phyloP scores from a whole-genome alignment of 2,113 vertebrate species.

The Mugil cephalus region DNA sequence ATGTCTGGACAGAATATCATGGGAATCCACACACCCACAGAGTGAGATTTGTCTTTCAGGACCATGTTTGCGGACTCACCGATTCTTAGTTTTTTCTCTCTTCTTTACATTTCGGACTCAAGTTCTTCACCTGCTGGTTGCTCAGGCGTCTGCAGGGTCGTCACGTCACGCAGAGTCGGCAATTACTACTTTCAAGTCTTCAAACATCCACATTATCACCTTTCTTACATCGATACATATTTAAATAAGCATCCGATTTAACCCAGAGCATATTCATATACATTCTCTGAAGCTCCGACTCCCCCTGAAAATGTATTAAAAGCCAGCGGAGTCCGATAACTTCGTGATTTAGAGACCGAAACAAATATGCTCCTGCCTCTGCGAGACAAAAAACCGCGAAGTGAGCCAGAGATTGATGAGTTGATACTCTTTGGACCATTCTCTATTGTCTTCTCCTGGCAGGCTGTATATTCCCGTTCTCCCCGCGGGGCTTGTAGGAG shows the following conservation, averaged over 20 bases:
- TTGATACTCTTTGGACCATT: conserved; percentile 59
- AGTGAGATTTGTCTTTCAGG: too few species aligned
- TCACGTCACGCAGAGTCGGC: too few species aligned
- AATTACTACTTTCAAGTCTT: too few species aligned
- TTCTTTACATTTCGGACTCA: too few species aligned
- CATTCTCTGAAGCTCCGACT: neutral
- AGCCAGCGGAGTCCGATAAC: conserved; percentile 33
- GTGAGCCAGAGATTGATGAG: conserved; percentile 68
- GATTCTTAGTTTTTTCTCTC: too few species aligned
- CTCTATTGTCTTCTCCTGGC: conserved; percentile 74
- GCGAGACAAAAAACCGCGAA: conserved; percentile 40
- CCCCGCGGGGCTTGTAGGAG: conserved; percentile 68
- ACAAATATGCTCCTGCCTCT: conserved; percentile 54
- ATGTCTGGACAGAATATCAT: too few species aligned
- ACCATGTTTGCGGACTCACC: too few species aligned
- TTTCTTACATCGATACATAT: neutral
- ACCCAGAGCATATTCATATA: neutral
- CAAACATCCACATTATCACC: neutral
- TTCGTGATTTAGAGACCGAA: conserved; percentile 38
- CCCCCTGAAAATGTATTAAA: conserved; percentile 17
- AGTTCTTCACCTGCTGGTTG: too few species aligned
- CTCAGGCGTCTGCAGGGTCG: too few species aligned
- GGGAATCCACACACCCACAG: too few species aligned
- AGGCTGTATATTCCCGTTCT: conserved; percentile 59
- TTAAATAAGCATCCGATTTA: neutral